phyloP scores from a whole-genome alignment of 2,888 invertebrate genomes.

The Choreutis nemorana region DNA sequence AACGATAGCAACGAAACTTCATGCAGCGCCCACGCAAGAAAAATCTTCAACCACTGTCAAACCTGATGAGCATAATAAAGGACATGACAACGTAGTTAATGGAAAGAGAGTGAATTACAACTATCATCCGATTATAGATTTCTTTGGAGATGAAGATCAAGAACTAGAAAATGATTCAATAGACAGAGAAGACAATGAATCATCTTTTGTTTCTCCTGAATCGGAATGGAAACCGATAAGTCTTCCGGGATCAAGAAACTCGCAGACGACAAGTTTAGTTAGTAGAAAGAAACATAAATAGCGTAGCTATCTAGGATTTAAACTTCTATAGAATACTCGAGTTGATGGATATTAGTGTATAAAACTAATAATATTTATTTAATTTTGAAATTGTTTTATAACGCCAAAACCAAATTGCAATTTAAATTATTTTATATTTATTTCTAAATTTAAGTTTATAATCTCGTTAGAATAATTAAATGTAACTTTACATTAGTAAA shows the following conservation, averaged over 20 bases:
- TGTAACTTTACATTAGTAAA: constrained; percentile 6
- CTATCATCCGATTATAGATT: constrained; percentile 85
- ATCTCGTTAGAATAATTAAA: constrained; percentile 9
- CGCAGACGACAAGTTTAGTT: constrained; percentile 18
- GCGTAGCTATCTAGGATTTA: constrained; percentile 1
- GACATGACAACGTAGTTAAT: constrained; percentile 25
- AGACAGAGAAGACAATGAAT: constrained; percentile 43
- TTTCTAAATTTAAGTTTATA: constrained; percentile 11
- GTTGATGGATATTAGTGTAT: background rate
- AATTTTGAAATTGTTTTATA: background rate
- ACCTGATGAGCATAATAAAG: constrained; percentile 20
- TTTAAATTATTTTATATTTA: constrained; percentile 23
- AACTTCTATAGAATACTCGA: too few relatives aligned
- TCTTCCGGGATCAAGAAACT: constrained; percentile 30
- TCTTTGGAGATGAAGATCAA: constrained; percentile 66
- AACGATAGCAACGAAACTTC: constrained; percentile 45
- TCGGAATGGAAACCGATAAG: constrained; percentile 62
- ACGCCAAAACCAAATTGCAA: constrained; percentile 45
- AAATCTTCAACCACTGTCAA: constrained; percentile 17
- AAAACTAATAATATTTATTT: background rate
- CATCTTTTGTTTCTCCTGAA: constrained; percentile 30
- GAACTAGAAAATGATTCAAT: constrained; percentile 34
- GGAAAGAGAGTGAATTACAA: constrained; percentile 76
- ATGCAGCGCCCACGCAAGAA: constrained; percentile 31
- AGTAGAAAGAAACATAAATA: constrained; percentile 24